Percentiles rank a stretch among this genome's conserved stretches.
These are phyloP conservation scores for Drosophila neonasuta DNA, from an alignment of 2,888 invertebrate genomes.

Conservation along the genomic window DNA sequence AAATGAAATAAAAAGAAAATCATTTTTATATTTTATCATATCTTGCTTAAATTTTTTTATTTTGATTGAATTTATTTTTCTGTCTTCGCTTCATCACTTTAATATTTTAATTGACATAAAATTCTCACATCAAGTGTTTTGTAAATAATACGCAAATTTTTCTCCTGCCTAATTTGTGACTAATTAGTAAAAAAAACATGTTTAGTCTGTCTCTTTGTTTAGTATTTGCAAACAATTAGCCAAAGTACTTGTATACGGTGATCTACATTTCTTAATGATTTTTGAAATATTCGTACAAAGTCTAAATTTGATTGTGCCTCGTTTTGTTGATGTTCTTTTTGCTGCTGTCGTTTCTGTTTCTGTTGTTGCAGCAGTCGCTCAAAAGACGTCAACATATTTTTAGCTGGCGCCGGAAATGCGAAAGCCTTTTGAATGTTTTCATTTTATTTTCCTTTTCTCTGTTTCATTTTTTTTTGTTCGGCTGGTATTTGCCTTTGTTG, in stretches of 20 bases:
- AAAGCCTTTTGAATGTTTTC: conserved; percentile 58
- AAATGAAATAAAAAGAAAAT: too few relatives aligned
- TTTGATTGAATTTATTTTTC: too few relatives aligned
- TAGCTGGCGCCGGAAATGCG: conserved; percentile 73
- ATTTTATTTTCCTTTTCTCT: conserved; percentile 2
- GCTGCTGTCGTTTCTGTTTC: conserved; percentile 2
- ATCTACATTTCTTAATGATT: conserved; percentile 7
- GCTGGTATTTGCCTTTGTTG: neutral
- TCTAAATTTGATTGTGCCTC: conserved; percentile 7
- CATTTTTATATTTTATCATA: too few relatives aligned
- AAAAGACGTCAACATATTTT: conserved; percentile 66
- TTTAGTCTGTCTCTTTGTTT: neutral
- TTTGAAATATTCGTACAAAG: neutral
- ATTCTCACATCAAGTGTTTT: too few relatives aligned
- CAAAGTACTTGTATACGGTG: neutral
- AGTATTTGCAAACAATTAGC: conserved; percentile 4
- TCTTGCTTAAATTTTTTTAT: too few relatives aligned
- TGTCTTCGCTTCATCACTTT: too few relatives aligned
- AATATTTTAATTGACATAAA: too few relatives aligned
- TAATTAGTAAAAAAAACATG: neutral
- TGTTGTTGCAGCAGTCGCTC: conserved; percentile 30
- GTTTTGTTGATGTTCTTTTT: conserved; percentile 3
- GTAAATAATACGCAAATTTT: too few relatives aligned
- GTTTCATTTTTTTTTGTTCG: neutral
- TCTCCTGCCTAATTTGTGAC: neutral